A percentile compares a stretch with the other conserved stretches of the same genome.
phyloP scores from a whole-genome alignment of 2,888 invertebrate genomes.

The Azorinus chamasolen region DNA sequence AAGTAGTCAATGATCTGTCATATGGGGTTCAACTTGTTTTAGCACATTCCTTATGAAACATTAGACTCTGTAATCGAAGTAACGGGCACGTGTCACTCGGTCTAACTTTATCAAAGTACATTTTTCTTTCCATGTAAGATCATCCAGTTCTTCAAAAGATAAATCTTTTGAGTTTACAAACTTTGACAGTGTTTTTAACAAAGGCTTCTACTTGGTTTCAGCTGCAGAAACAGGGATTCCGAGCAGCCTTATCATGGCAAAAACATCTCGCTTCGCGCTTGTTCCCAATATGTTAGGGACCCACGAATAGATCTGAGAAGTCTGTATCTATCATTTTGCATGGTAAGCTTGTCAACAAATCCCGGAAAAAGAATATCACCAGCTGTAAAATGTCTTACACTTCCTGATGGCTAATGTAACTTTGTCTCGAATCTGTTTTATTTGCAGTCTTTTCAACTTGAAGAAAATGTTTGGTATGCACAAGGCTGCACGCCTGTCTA shows the following conservation, averaged over 20 bases:
- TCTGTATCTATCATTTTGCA: slow-evolving; percentile 52
- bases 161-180: slow-evolving; percentile 11
- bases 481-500: slow-evolving; percentile 39
- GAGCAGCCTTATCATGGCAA: slow-evolving; percentile 63
- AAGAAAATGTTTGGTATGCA: slow-evolving; percentile 40
- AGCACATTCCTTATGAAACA: slow-evolving; percentile 20
- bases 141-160: slow-evolving; percentile 22
- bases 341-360: slow-evolving; percentile 25
- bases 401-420: slow-evolving; percentile 24
- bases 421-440: slow-evolving; percentile 36
- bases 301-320: slow-evolving; percentile 50
- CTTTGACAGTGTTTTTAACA: slow-evolving; percentile 35
- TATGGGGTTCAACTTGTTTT: slow-evolving; percentile 17
- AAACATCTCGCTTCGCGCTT: slow-evolving; percentile 61
- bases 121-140: no score
- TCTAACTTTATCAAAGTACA: slow-evolving; percentile 40
- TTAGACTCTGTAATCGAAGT: slow-evolving; percentile 46
- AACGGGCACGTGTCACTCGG: slow-evolving; percentile 41
- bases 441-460: slow-evolving; percentile 37
- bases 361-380: slow-evolving; percentile 19
- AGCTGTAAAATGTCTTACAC: slow-evolving; percentile 41
- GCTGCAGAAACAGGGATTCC: slow-evolving; percentile 50
- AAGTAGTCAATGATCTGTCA: slow-evolving; percentile 28
- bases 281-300: slow-evolving; percentile 64
- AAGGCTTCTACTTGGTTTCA: slow-evolving; percentile 61